A percentile compares a stretch with the other conserved stretches of the same genome.
Evolutionary conservation across 2,797 vertebrate genomes (phyloP).

Genomic region (Lacerta agilis): DNA sequence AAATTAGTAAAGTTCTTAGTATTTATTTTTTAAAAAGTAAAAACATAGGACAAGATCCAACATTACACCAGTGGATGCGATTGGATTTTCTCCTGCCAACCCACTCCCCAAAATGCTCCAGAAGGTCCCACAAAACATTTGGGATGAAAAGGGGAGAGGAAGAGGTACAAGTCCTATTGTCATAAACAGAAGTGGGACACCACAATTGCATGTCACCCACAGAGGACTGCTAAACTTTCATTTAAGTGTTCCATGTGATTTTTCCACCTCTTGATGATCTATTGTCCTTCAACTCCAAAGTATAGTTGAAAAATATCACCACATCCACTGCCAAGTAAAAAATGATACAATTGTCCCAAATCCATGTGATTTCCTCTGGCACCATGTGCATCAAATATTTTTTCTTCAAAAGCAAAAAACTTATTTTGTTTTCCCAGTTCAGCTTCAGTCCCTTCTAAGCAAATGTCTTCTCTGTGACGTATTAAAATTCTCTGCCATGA

Average conservation of each 20-base stretch:
- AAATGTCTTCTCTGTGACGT: constrained; percentile 92
- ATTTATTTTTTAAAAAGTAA: constrained; percentile 17
- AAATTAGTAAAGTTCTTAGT: background rate
- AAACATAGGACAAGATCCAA: background rate
- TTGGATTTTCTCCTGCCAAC: too few relatives aligned
- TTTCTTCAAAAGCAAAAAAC: constrained; percentile 91
- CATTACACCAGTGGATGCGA: too few relatives aligned
- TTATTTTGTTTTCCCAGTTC: constrained; percentile 81
- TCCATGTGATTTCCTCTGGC: constrained; percentile 94
- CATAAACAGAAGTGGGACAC: too few relatives aligned
- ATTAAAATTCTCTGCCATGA: constrained; percentile 98
- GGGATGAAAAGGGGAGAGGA: too few relatives aligned
- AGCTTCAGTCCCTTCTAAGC: constrained; percentile 71
- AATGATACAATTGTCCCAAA: constrained; percentile 93
- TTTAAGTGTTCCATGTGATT: background rate
- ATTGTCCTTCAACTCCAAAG: constrained; percentile 83
- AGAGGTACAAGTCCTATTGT: too few relatives aligned
- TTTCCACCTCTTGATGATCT: background rate
- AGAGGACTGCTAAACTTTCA: background rate
- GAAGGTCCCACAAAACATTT: too few relatives aligned
- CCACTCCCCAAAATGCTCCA: too few relatives aligned
- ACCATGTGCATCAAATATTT: constrained; percentile 89
- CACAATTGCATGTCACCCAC: background rate
- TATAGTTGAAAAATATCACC: constrained; percentile 87
- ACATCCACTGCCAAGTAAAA: constrained; percentile 88